Percentiles rank a stretch among this genome's conserved stretches.
Conservation (phyloP, 2,113 vertebrate species). For the Gulo gulo region DNA sequence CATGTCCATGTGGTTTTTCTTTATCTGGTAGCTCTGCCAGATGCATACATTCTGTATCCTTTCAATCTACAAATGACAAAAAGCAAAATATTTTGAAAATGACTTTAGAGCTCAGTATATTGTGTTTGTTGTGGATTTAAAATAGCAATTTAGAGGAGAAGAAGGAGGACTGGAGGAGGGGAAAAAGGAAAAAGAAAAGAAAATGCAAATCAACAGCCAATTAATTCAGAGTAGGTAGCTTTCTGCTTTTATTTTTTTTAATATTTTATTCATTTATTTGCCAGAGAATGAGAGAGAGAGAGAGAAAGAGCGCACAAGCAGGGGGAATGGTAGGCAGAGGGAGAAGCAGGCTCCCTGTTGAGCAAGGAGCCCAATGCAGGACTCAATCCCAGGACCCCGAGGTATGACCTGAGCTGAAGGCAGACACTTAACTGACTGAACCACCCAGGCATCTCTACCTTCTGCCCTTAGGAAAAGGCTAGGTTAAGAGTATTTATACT, state of each 20-base stretch:
- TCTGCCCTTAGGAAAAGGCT: neutral
- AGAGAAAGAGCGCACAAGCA: too few species aligned
- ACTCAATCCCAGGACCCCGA: too few species aligned
- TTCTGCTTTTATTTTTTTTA: neutral
- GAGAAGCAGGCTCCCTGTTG: too few species aligned
- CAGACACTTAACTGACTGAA: too few species aligned
- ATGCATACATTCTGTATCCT: conserved; percentile 85
- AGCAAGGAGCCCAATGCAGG: too few species aligned
- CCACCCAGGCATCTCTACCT: neutral
- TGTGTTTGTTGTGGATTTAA: neutral
- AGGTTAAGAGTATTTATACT: neutral
- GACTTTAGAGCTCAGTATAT: neutral
- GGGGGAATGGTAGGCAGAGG: too few species aligned
- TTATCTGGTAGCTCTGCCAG: conserved; percentile 88
- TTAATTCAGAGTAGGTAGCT: neutral
- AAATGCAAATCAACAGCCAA: neutral
- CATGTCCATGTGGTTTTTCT: conserved; percentile 84
- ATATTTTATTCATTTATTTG: too few species aligned
- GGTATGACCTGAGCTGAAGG: too few species aligned
- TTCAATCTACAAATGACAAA: conserved; percentile 84
- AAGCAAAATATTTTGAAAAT: conserved; percentile 13
- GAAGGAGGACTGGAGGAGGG: neutral
- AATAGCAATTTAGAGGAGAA: neutral
- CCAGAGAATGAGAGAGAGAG: too few species aligned
- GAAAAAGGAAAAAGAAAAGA: neutral